phyloP scores from a whole-genome alignment of 2,888 invertebrate species.

The Euspilapteryx auroguttella region DNA sequence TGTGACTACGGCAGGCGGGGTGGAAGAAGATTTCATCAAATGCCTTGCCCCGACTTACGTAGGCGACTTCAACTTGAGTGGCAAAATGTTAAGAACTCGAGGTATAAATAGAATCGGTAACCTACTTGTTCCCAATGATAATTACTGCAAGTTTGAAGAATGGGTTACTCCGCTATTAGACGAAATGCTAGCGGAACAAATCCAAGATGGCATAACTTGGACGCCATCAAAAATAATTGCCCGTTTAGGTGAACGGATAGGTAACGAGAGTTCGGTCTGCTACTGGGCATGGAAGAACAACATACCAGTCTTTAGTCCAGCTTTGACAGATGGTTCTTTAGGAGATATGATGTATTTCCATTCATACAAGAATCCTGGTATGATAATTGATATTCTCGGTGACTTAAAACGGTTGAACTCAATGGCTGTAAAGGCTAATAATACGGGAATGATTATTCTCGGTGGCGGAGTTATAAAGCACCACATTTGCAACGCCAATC shows the following conservation, averaged over 20 bases:
- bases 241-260: slow-evolving; percentile 86
- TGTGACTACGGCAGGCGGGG: slow-evolving; percentile 96
- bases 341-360: slow-evolving; percentile 99
- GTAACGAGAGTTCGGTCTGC: slow-evolving; percentile 89
- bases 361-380: slow-evolving; percentile 88
- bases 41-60: slow-evolving; percentile 93
- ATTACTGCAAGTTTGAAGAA: slow-evolving; percentile 97
- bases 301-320: slow-evolving; percentile 97
- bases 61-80: slow-evolving; percentile 87
- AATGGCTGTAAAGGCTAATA: slow-evolving; percentile 89
- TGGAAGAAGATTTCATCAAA: slow-evolving; percentile 99
- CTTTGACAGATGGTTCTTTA: slow-evolving; percentile 94
- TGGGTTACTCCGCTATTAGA: slow-evolving; percentile 95
- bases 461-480: slow-evolving; percentile 98
- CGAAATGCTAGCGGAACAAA: slow-evolving; percentile 87
- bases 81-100: slow-evolving; percentile 75
- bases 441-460: slow-evolving; percentile 95
- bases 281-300: slow-evolving; percentile 97
- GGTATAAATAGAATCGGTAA: slow-evolving; percentile 90
- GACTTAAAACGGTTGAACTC: slow-evolving; percentile 89
- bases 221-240: slow-evolving; percentile 70
- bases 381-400: slow-evolving; percentile 90
- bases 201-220: slow-evolving; percentile 75
- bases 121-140: slow-evolving; percentile 95
- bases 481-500: slow-evolving; percentile 98